These are phyloP conservation scores for Macrobrachium rosenbergii DNA, from an alignment of 1,140 invertebrate genomes.

Conservation along the genomic window DNA sequence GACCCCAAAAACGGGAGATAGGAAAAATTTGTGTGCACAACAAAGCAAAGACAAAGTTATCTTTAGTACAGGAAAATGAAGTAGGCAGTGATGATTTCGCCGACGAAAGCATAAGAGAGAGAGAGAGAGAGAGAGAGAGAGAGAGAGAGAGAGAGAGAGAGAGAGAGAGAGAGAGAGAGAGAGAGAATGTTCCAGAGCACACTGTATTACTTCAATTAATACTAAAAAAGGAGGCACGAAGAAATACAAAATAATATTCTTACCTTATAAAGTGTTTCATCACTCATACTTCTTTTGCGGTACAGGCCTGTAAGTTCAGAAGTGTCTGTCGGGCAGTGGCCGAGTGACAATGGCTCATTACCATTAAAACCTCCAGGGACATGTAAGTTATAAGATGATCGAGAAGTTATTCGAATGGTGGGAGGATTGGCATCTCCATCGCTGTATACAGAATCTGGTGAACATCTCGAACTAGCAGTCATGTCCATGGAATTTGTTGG, in stretches of 20 bases:
- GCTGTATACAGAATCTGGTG: too few relatives aligned
- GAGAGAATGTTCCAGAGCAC: background rate
- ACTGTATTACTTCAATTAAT: background rate
- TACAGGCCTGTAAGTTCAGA: conserved; percentile 19
- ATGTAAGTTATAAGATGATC: conserved; percentile 9
- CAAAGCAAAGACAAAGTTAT: too few relatives aligned
- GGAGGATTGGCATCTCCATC: background rate
- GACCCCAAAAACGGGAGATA: too few relatives aligned
- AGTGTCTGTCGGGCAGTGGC: conserved; percentile 18
- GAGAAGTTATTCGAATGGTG: conserved; percentile 3
- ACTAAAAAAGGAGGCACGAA: background rate
- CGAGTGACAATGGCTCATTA: conserved; percentile 35
- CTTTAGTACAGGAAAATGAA: too few relatives aligned
- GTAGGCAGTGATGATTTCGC: too few relatives aligned
- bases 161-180: background rate
- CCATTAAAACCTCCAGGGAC: background rate
- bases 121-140: too few relatives aligned
- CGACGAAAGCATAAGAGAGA: too few relatives aligned
- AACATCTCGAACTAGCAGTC: too few relatives aligned
- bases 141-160: too few relatives aligned
- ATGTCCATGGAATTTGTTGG: too few relatives aligned
- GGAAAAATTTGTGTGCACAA: too few relatives aligned
- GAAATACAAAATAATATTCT: background rate
- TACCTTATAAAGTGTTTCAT: conserved; percentile 56
- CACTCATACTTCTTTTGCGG: conserved; percentile 53